phyloP scores from a whole-genome alignment of 2,113 vertebrate genomes.

The Pangasianodon hypophthalmus region DNA sequence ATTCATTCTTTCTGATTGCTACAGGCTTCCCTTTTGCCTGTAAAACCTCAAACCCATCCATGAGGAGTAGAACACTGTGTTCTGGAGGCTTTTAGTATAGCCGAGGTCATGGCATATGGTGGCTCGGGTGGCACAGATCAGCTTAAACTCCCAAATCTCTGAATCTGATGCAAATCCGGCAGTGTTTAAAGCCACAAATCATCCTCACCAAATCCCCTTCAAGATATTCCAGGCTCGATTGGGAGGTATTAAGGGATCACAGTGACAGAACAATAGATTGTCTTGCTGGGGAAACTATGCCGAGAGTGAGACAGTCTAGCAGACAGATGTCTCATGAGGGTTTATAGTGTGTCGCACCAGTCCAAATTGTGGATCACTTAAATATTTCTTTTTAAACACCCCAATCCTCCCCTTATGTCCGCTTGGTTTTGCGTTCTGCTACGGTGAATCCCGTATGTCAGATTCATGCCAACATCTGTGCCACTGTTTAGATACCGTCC shows the following conservation, averaged over 20 bases:
- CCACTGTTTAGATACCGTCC: conserved; percentile 36
- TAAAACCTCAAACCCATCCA: not conserved
- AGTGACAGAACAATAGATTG: conserved; percentile 72
- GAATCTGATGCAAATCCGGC: conserved; percentile 78
- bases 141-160: conserved; percentile 68
- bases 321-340: conserved; percentile 59
- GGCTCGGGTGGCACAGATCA: conserved; percentile 60
- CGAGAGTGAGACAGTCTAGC: conserved; percentile 21
- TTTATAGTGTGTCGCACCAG: conserved; percentile 52
- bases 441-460: conserved; percentile 31
- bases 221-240: conserved; percentile 78
- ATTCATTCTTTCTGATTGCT: not conserved
- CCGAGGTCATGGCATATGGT: conserved; percentile 37
- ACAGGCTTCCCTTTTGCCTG: not conserved
- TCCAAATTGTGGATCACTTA: conserved; percentile 40
- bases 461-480: conserved; percentile 46
- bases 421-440: conserved; percentile 48
- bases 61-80: not conserved
- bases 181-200: conserved; percentile 79
- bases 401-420: conserved; percentile 1
- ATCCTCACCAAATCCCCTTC: conserved; percentile 77
- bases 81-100: conserved; percentile 1
- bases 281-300: conserved; percentile 57
- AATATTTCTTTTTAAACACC: conserved; percentile 29
- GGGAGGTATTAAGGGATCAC: conserved; percentile 78